Conservation (phyloP, 1,140 invertebrate genomes). For the Leptinotarsa texana region DNA sequence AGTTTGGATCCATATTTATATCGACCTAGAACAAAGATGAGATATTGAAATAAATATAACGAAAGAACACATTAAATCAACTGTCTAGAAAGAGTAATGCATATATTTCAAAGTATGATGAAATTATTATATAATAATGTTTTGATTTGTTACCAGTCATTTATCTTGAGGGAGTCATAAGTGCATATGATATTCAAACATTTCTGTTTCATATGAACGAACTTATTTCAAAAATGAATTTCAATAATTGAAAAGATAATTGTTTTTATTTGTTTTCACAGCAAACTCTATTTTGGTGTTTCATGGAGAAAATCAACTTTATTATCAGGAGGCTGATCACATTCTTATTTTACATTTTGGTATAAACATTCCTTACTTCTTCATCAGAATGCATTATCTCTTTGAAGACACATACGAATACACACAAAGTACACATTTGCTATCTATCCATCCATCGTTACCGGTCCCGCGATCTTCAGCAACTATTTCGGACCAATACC, state of each 20-base stretch:
- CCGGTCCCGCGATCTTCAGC: background rate
- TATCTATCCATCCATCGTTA: background rate
- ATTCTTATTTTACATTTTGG: no score
- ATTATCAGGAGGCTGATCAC: no score
- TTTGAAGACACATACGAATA: background rate
- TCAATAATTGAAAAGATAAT: background rate
- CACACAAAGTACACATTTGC: background rate
- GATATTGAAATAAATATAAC: no score
- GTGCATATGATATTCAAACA: background rate
- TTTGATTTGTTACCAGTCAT: background rate
- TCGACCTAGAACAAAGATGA: no score
- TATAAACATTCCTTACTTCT: no score
- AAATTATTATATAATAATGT: background rate
- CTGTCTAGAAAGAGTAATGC: no score
- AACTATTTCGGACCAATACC: background rate
- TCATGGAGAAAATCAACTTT: background rate
- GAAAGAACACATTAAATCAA: no score
- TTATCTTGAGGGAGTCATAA: background rate
- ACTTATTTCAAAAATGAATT: background rate
- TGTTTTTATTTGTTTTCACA: background rate
- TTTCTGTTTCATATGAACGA: background rate
- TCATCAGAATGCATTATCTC: background rate
- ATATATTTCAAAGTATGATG: background rate
- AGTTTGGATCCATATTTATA: no score
- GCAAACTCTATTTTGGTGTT: background rate